phyloP scores from a whole-genome alignment of 2,797 vertebrate species.

The Melanotaenia nigrans region DNA sequence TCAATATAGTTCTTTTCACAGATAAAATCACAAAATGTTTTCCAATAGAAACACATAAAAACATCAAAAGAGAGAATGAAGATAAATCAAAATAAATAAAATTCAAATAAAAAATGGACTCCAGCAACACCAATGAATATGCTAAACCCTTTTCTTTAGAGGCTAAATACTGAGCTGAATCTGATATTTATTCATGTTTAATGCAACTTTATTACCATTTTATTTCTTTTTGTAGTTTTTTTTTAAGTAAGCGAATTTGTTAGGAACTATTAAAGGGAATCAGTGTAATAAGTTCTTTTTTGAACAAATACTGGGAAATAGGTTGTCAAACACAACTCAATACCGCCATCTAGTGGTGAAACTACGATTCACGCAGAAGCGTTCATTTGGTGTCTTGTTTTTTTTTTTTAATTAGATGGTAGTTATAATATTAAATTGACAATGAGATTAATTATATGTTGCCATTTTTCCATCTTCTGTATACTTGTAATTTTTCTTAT shows the following conservation, averaged over 20 bases:
- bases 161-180: too few relatives aligned
- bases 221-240: neutral
- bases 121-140: too few relatives aligned
- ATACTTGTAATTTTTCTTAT: neutral
- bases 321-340: constrained; percentile 14
- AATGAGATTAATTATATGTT: neutral
- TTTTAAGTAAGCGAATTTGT: neutral
- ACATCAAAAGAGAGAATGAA: too few relatives aligned
- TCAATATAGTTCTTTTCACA: neutral
- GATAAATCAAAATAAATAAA: too few relatives aligned
- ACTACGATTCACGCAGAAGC: neutral
- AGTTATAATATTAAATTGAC: neutral
- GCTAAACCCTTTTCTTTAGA: too few relatives aligned
- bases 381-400: neutral
- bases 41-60: too few relatives aligned
- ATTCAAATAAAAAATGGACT: too few relatives aligned
- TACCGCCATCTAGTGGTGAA: constrained; percentile 62
- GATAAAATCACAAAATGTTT: too few relatives aligned
- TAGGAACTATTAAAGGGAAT: neutral
- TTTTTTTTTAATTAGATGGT: neutral
- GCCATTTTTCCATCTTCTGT: neutral
- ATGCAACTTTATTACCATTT: neutral
- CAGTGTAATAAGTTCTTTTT: neutral
- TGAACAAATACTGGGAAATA: neutral
- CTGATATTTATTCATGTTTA: neutral